These are phyloP conservation scores for Mizuhopecten yessoensis DNA, from an alignment of 1,140 invertebrate species.

Conservation along the genomic window DNA sequence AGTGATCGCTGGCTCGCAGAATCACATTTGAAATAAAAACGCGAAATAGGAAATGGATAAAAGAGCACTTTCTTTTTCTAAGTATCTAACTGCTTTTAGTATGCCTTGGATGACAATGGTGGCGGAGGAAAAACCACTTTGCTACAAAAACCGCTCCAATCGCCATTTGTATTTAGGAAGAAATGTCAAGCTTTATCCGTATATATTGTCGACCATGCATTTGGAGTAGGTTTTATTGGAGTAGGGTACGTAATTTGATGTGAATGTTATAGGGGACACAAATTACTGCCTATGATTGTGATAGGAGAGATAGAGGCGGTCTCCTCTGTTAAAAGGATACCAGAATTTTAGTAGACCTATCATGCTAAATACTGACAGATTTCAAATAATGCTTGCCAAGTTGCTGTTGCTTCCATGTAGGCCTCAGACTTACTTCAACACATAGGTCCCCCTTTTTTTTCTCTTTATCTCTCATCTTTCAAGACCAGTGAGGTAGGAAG, in stretches of 20 bases:
- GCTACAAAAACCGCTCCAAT: constrained; percentile 31
- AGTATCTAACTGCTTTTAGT: constrained; percentile 34
- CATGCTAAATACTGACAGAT: constrained; percentile 14
- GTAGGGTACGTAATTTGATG: constrained; percentile 32
- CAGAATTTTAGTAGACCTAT: background rate
- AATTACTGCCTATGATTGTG: constrained; percentile 17
- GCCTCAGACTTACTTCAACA: background rate
- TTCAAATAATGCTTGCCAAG: constrained; percentile 34
- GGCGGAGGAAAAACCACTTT: constrained; percentile 37
- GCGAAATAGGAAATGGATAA: constrained; percentile 34
- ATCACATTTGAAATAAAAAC: constrained; percentile 40
- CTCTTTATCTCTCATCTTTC: constrained; percentile 27
- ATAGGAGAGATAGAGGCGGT: background rate
- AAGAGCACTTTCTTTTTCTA: constrained; percentile 28
- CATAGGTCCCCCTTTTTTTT: background rate
- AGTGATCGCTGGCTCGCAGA: constrained; percentile 36
- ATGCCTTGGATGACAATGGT: constrained; percentile 4
- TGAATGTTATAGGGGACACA: constrained; percentile 24
- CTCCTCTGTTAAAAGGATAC: background rate
- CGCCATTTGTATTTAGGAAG: constrained; percentile 34
- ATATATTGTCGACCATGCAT: constrained; percentile 33
- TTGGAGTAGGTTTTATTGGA: constrained; percentile 34
- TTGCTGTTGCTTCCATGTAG: background rate
- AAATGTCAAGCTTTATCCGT: constrained; percentile 33
- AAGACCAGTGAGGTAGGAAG: constrained; percentile 12